These are phyloP conservation scores for Peromyscus aztecus DNA, from an alignment of 2,797 vertebrate species.

Conservation along the genomic window DNA sequence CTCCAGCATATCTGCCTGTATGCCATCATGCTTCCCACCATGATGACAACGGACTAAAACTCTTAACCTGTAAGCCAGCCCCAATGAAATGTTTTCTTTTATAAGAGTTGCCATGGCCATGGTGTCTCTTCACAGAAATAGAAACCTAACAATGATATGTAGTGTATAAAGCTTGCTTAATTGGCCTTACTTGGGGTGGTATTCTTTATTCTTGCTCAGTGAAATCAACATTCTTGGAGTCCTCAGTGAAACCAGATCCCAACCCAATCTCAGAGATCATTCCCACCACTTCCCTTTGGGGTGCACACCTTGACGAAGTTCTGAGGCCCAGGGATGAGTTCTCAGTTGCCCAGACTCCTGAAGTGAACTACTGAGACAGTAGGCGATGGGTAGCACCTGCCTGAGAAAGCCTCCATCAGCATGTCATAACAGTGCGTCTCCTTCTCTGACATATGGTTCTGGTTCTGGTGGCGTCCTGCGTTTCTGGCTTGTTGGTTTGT, in stretches of 20 bases:
- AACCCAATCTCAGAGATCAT: background rate
- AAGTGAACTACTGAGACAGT: background rate
- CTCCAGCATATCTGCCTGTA: no score
- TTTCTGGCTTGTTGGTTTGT: background rate
- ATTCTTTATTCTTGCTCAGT: background rate
- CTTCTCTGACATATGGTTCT: background rate
- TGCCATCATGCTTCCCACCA: no score
- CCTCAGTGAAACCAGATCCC: background rate
- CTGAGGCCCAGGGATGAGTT: background rate
- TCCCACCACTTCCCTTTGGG: background rate
- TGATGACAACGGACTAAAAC: no score
- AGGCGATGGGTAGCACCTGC: background rate
- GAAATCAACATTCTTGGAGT: background rate
- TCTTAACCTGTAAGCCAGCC: no score
- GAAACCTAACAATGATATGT: background rate
- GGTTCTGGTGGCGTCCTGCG: background rate
- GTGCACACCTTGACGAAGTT: background rate
- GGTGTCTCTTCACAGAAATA: no score
- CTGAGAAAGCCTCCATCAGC: background rate
- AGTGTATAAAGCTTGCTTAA: background rate
- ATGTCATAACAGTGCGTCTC: no score
- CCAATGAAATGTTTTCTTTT: no score
- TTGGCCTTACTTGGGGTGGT: background rate
- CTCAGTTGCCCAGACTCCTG: background rate
- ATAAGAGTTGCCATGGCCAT: no score